These are phyloP conservation scores for Agrilus cyanescens DNA, from an alignment of 2,888 invertebrate genomes.

Conservation along the genomic window DNA sequence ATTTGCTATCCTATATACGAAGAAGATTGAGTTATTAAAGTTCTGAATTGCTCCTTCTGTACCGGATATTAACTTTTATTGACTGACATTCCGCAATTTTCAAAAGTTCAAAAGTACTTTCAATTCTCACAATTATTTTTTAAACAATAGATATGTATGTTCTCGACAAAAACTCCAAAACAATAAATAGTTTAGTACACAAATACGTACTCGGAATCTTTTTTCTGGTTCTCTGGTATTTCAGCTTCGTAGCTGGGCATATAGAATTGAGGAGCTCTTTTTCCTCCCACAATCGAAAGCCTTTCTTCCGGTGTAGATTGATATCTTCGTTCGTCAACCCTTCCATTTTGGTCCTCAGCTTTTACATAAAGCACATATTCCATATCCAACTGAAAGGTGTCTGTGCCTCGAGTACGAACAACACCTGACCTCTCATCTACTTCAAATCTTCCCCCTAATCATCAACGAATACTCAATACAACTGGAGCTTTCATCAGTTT, in stretches of 20 bases:
- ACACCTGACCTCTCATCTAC: constrained; percentile 88
- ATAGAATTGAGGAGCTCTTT: constrained; percentile 95
- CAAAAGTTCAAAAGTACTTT: no score
- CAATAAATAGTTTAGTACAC: constrained; percentile 8
- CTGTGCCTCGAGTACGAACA: constrained; percentile 80
- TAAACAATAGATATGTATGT: no score
- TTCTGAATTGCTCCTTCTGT: no score
- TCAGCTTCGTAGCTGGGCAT: constrained; percentile 90
- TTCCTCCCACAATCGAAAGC: constrained; percentile 91
- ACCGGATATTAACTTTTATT: no score
- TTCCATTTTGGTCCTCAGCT: constrained; percentile 90
- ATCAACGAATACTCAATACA: no score
- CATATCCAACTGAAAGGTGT: constrained; percentile 89
- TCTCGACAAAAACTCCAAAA: no score
- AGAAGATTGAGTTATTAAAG: no score
- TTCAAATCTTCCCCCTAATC: constrained; percentile 44
- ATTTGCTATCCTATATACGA: no score
- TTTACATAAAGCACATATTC: constrained; percentile 94
- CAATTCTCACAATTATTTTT: no score
- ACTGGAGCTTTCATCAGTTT: no score
- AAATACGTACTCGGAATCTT: constrained; percentile 83
- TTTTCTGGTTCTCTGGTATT: constrained; percentile 93
- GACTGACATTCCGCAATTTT: no score
- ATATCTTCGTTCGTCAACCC: constrained; percentile 79
- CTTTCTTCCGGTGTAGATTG: constrained; percentile 88